phyloP scores from a whole-genome alignment of 2,797 vertebrate genomes.

The Peromyscus eremicus region DNA sequence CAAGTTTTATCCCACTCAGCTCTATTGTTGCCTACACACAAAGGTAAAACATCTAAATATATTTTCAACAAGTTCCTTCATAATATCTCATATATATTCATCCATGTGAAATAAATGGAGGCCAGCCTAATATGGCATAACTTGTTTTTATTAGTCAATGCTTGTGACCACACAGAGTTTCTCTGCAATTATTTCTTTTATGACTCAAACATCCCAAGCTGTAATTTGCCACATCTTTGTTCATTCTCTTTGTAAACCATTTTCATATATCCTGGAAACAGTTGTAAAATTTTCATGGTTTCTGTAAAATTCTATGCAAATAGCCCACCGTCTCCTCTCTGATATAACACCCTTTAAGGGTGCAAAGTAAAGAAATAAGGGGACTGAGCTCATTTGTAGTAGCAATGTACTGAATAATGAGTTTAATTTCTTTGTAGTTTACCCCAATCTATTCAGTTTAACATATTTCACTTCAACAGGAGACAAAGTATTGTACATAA shows the following conservation, averaged over 20 bases:
- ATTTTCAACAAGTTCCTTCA: not conserved
- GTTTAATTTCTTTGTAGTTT: not conserved
- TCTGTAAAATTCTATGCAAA: not conserved
- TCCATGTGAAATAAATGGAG: not conserved
- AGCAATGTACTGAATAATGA: not conserved
- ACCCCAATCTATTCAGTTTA: not conserved
- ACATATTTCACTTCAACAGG: slow-evolving; percentile 5
- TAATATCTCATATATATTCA: not conserved
- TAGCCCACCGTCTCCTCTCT: not conserved
- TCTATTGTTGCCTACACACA: not conserved
- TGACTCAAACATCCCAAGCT: not conserved
- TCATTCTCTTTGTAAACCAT: not conserved
- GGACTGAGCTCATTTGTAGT: not conserved
- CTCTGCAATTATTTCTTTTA: slow-evolving; percentile 6
- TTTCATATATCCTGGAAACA: not conserved
- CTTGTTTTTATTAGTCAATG: not conserved
- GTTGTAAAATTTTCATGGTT: not conserved
- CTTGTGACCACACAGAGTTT: not conserved
- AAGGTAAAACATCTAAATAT: not conserved
- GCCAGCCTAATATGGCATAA: not conserved
- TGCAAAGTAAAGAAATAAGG: not conserved
- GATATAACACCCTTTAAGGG: not conserved
- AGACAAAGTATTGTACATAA: not conserved
- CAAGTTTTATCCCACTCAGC: not conserved
- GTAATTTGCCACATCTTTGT: not conserved